Conservation (phyloP, 2,888 invertebrate species). For the Drosophila putrida region DNA sequence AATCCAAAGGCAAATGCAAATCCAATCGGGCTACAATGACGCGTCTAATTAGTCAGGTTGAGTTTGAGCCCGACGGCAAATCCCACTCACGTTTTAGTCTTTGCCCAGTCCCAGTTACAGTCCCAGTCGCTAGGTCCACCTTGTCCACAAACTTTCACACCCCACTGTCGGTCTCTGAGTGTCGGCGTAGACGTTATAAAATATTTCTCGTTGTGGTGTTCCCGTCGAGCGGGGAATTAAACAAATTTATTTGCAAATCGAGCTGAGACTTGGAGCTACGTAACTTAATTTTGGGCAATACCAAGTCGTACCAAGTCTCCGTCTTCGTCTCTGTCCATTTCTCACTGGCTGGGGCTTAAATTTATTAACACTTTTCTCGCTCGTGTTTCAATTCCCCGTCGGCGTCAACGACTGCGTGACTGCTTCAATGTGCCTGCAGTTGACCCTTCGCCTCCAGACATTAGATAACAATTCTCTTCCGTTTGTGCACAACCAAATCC, state of each 20-base stretch:
- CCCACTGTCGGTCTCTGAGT: constrained; percentile 36
- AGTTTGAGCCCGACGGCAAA: constrained; percentile 43
- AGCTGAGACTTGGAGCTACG: constrained; percentile 37
- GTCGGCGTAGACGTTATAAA: constrained; percentile 66
- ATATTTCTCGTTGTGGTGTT: constrained; percentile 61
- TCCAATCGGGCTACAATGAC: constrained; percentile 78
- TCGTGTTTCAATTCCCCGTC: constrained; percentile 52
- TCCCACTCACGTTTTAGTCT: constrained; percentile 70
- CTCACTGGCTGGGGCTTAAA: constrained; percentile 46
- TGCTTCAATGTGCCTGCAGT: constrained; percentile 50
- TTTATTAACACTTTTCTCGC: constrained; percentile 78
- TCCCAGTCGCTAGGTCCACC: constrained; percentile 13
- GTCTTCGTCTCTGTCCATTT: neutral
- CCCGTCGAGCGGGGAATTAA: constrained; percentile 75
- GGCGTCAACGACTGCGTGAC: constrained; percentile 69
- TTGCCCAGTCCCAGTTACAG: constrained; percentile 6
- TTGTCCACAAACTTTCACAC: constrained; percentile 45
- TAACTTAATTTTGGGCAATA: constrained; percentile 56
- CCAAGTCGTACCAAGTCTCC: neutral
- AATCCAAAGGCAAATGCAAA: constrained; percentile 72
- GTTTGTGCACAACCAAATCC: constrained; percentile 51
- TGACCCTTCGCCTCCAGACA: constrained; percentile 78
- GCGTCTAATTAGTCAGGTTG: constrained; percentile 78
- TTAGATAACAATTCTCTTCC: constrained; percentile 75
- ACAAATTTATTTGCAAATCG: constrained; percentile 80